These are phyloP conservation scores for Amphiprion percula DNA, from an alignment of 2,113 vertebrate species.

Conservation along the genomic window DNA sequence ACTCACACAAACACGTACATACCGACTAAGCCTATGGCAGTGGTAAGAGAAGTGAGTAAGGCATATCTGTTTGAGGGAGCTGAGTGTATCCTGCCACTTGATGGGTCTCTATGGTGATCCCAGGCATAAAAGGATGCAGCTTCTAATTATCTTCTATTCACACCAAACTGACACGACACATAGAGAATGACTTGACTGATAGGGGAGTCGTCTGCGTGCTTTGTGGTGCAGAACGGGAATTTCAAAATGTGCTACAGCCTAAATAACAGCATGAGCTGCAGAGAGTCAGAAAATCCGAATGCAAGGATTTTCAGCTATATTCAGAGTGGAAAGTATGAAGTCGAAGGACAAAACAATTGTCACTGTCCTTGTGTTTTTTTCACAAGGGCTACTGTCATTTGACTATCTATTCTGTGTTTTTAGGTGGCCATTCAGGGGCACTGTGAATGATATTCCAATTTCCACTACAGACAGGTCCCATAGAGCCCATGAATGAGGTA, in stretches of 20 bases:
- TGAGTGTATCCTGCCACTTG: constrained; percentile 68
- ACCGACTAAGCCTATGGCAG: constrained; percentile 57
- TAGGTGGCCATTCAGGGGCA: constrained; percentile 11
- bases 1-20: constrained; percentile 42
- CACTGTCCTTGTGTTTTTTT: constrained; percentile 11
- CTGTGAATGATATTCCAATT: constrained; percentile 49
- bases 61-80: constrained; percentile 56
- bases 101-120: constrained; percentile 65
- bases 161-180: constrained; percentile 54
- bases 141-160: constrained; percentile 78
- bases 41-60: constrained; percentile 47
- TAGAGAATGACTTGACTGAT: constrained; percentile 64
- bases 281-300: constrained; percentile 22
- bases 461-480: constrained; percentile 23
- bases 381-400: constrained; percentile 2
- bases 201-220: constrained; percentile 52
- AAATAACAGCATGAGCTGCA: constrained; percentile 49
- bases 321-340: constrained; percentile 19
- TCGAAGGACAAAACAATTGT: constrained; percentile 15
- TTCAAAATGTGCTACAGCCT: constrained; percentile 48
- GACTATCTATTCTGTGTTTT: constrained; percentile 32
- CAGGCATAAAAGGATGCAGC: constrained; percentile 68
- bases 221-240: constrained; percentile 56
- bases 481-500: constrained; percentile 10
- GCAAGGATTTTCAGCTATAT: background rate